Base-by-base conservation (phyloP, 2,888 invertebrate genomes). In the Diachrysia chrysitis region DNA sequence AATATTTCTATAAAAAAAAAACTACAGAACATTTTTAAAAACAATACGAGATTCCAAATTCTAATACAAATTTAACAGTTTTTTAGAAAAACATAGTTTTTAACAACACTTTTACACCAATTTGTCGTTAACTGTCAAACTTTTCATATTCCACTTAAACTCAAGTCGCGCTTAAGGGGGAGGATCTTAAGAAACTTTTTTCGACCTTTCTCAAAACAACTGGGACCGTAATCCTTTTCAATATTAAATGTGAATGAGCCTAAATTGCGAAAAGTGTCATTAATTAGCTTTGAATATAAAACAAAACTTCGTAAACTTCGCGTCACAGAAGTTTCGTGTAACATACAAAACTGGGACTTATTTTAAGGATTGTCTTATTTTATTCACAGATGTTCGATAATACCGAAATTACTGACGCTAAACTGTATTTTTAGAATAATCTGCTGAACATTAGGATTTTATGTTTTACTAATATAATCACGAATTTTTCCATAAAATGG, bases 141-240 rank as follows among this genome's bases (percentile, higher is more conserved):
- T 92, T 92, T 92, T 88, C 88, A 82, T 90, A 90, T 90, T 88
- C 85, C 83, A 85, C 86, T 87, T 87, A 87, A 81, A 85, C 84
- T 69, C 79, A 85, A 87, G 78, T 84, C 82, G 71, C 82, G 76
- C 85, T 87, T 86, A 83, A 87, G 83, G 80, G 25, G 79, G 81
- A 79, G 68, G 73, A 81, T 73, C 75, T 81, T 82, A 78, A 70
- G 63, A 79, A 82, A 77, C 74, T 81, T 73, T 73, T 80, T 78
- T 79, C 76, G 67, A 71, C 70, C 66, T 73, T 75, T 74, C 64
- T 48, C 70, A 77, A 78, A 88, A 87, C 87, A 89, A 87, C 85
- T 83, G 83, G 69, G 83, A 68, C 82, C 66, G 63, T 69, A 83
- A 85, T 85, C 85, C 85, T 86, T 86, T 88, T 89, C 85, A 89